These are phyloP conservation scores for Seira sanloemensis DNA, from an alignment of 2,888 invertebrate species.

Conservation along the genomic window DNA sequence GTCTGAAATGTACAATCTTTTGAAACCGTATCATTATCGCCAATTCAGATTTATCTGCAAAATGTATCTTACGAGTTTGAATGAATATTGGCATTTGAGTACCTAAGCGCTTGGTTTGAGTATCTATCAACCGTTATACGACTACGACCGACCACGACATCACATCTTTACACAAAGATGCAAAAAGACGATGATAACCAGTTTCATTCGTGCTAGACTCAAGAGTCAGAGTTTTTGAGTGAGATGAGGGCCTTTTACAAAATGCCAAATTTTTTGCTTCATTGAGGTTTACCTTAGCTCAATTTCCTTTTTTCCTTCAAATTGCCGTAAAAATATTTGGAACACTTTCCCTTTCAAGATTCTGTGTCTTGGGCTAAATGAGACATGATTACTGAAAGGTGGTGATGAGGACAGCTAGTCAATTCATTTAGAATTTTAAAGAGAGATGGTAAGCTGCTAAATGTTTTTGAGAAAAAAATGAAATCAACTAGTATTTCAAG, in stretches of 20 bases:
- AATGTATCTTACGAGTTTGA: background rate
- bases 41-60: background rate
- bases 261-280: background rate
- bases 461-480: constrained; percentile 1
- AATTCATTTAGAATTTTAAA: too few species aligned
- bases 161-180: background rate
- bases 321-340: constrained; percentile 37
- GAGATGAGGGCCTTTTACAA: background rate
- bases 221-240: background rate
- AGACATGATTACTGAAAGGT: too few species aligned
- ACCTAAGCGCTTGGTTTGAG: background rate
- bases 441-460: too few species aligned
- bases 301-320: constrained; percentile 14
- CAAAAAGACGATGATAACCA: background rate
- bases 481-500: constrained; percentile 38
- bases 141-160: background rate
- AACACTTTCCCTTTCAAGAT: constrained; percentile 53
- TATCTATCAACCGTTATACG: background rate
- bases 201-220: constrained; percentile 22
- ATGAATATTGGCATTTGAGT: background rate
- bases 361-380: background rate
- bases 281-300: constrained; percentile 26
- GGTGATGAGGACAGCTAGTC: too few species aligned
- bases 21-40: background rate
- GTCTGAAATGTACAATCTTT: too few species aligned